Base-by-base conservation (phyloP, 2,888 invertebrate genomes). In the Nephrocerus scutellatus region DNA sequence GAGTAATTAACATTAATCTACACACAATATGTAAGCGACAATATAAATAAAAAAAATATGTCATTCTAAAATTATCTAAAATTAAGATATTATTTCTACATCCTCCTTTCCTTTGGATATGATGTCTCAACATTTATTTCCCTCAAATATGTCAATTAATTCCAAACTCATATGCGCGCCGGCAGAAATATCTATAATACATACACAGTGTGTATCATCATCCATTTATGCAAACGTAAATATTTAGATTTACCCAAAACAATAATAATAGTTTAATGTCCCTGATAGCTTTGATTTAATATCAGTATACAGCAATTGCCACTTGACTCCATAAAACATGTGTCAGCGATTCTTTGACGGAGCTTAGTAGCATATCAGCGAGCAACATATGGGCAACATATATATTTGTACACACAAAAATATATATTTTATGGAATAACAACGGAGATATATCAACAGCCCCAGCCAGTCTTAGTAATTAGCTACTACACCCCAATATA, bases 341-440 rank as follows among this genome's bases (percentile, higher is more conserved):
- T 64, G 67, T 66, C 63, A 64, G 60, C 66, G 62, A 61, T 62
- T 66, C 62, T 62, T 62, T 60, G 60, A 59, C 57, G 62, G 54
- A 62, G 65, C 62, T 62, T 62, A 62, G 57, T 57, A 59, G 63
- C 63, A 63, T 64, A 64, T 63, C 64, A 64, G 49, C 30, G 13
- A 30, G n/a, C n/a, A 39, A 39, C 34, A 34, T 22, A 39, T 29
- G 34, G 34, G 39, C 29, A 34, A 29, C 19, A 24, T 24, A 24
- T 24, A 13, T 24, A 12, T n/a, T n/a, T n/a, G n/a, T n/a, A n/a
- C n/a, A n/a, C n/a, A n/a, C n/a, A n/a, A n/a, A n/a, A n/a, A n/a
- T n/a, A n/a, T n/a, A n/a, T n/a, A n/a, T n/a, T n/a, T n/a, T n/a
- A n/a, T n/a, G n/a, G n/a, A n/a, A n/a, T n/a, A n/a, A n/a, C n/a